Conservation (phyloP, 2,113 vertebrate species). For the Aptenodytes patagonicus region DNA sequence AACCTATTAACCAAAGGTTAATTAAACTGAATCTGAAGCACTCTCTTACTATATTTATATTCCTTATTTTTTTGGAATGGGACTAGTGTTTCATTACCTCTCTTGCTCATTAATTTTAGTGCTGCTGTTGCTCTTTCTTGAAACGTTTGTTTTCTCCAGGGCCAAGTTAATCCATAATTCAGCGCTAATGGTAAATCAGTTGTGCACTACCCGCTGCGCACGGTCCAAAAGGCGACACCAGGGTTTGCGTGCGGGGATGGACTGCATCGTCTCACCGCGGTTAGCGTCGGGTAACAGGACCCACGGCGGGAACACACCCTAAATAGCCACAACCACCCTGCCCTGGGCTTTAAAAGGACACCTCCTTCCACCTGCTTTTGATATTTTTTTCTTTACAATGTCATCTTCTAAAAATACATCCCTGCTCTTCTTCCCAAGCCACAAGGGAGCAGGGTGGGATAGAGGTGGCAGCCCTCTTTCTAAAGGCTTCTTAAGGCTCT, state of each 20-base stretch:
- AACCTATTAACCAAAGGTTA: conserved; percentile 13
- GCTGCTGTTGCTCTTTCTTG: background rate
- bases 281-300: background rate
- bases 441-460: background rate
- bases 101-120: conserved; percentile 2
- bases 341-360: background rate
- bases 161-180: conserved; percentile 36
- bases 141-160: background rate
- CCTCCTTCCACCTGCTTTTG: background rate
- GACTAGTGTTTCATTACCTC: background rate
- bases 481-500: background rate
- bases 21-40: background rate
- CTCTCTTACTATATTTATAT: background rate
- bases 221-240: background rate
- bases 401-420: background rate
- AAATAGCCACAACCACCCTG: background rate
- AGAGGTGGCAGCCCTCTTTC: background rate
- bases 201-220: background rate
- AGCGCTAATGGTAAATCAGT: background rate
- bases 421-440: background rate
- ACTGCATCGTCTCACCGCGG: background rate
- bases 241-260: background rate
- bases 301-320: background rate
- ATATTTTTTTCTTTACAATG: background rate
- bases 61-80: background rate